These are phyloP conservation scores for Tetranychus cinnabarinus DNA, from an alignment of 1,140 invertebrate species.

Conservation along the genomic window DNA sequence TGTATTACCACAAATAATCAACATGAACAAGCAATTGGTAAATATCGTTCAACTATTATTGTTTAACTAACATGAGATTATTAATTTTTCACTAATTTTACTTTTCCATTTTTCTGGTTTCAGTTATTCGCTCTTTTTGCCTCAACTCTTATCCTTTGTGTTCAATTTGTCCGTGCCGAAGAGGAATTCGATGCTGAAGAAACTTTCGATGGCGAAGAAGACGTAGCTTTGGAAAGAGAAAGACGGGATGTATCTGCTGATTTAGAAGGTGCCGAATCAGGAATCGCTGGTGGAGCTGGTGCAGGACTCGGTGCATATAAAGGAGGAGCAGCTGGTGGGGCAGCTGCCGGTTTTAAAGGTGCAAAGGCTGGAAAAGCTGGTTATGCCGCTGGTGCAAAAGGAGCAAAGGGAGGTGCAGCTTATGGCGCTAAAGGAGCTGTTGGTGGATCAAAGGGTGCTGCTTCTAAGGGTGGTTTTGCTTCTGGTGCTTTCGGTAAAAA, in stretches of 20 bases:
- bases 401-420: conserved; percentile 4
- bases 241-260: not conserved
- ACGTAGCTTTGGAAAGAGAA: too few species aligned
- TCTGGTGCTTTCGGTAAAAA: conserved; percentile 5
- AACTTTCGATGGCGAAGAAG: too few species aligned
- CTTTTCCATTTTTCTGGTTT: too few species aligned
- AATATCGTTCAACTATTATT: too few species aligned
- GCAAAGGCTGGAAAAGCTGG: not conserved
- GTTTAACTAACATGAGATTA: too few species aligned
- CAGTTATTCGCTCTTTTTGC: too few species aligned
- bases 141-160: too few species aligned
- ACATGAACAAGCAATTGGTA: too few species aligned
- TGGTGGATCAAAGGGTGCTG: conserved; percentile 2
- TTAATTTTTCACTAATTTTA: too few species aligned
- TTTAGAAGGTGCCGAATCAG: not conserved
- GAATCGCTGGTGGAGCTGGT: not conserved
- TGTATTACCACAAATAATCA: too few species aligned
- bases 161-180: too few species aligned
- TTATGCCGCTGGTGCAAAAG: not conserved
- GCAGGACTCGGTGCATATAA: not conserved
- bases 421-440: not conserved
- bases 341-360: not conserved
- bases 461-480: not conserved
- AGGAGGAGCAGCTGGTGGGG: not conserved
- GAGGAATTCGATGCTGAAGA: too few species aligned